phyloP scores from a whole-genome alignment of 2,888 invertebrate species.

The Tholera decimalis region DNA sequence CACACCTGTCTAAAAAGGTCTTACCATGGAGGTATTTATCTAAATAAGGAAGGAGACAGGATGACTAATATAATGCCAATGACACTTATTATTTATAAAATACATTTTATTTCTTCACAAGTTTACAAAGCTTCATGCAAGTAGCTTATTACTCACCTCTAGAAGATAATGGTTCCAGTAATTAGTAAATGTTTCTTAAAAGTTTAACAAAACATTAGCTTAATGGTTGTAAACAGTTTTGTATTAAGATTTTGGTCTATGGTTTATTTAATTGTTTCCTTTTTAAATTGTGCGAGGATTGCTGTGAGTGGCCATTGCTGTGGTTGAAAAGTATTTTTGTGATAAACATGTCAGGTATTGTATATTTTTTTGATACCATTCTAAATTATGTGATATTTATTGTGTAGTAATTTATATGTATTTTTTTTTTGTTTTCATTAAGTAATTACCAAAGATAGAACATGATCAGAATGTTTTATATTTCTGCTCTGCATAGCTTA shows the following conservation, averaged over 20 bases:
- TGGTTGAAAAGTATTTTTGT: background rate
- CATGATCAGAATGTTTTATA: background rate
- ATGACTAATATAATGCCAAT: conserved; percentile 53
- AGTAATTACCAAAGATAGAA: background rate
- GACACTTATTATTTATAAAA: conserved; percentile 42
- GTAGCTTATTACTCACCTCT: conserved; percentile 74
- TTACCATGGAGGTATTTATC: conserved; percentile 45
- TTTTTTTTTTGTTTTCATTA: background rate
- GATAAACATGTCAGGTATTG: conserved; percentile 22
- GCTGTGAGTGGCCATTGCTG: conserved; percentile 29
- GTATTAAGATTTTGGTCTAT: conserved; percentile 19
- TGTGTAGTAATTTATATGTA: background rate
- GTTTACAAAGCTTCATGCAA: conserved; percentile 46
- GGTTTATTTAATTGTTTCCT: conserved; percentile 17
- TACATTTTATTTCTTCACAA: conserved; percentile 59
- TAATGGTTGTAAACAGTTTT: conserved; percentile 33
- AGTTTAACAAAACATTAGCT: conserved; percentile 57
- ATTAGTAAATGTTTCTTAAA: conserved; percentile 66
- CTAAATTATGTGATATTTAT: background rate
- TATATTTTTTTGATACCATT: background rate
- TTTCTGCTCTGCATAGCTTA: background rate
- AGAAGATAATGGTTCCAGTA: conserved; percentile 66
- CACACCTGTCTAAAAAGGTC: conserved; percentile 38
- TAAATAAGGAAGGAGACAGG: conserved; percentile 46
- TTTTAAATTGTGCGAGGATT: conserved; percentile 19